phyloP scores from a whole-genome alignment of 1,140 invertebrate species.

The Bombus consobrinus region DNA sequence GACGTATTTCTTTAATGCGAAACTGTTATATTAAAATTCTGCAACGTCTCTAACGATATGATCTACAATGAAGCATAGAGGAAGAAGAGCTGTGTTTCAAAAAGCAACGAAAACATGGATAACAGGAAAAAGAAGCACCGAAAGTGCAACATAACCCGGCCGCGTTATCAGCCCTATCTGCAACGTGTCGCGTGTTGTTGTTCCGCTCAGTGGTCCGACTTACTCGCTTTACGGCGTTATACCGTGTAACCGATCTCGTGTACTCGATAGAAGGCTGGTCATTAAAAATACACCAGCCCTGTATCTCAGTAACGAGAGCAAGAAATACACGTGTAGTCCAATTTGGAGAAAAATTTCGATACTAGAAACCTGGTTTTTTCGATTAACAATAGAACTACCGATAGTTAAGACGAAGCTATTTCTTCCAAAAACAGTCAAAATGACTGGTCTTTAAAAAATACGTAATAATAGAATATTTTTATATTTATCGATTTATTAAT shows the following conservation, averaged over 20 bases:
- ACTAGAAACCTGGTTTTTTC: too few relatives aligned
- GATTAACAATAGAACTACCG: too few relatives aligned
- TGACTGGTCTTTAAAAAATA: too few relatives aligned
- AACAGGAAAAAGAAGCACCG: too few relatives aligned
- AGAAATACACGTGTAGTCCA: not conserved
- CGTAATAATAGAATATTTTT: too few relatives aligned
- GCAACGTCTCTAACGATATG: not conserved
- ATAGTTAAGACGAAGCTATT: too few relatives aligned
- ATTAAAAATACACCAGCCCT: not conserved
- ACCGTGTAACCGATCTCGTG: constrained; percentile 27
- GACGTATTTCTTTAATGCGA: not conserved
- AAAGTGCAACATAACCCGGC: too few relatives aligned
- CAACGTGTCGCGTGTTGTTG: not conserved
- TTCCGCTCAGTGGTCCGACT: not conserved
- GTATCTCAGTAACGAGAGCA: not conserved
- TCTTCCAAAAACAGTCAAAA: too few relatives aligned
- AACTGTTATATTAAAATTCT: not conserved
- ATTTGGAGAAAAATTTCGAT: too few relatives aligned
- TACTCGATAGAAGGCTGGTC: not conserved
- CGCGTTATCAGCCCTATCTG: not conserved
- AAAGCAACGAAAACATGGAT: too few relatives aligned
- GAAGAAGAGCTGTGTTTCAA: too few relatives aligned
- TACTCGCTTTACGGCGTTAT: not conserved
- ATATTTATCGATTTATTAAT: too few relatives aligned
- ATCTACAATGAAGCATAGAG: not conserved